Evolutionary conservation across 1,140 invertebrate species (phyloP), one percentile per base, ranked within the genome.

Genomic region (Fopius arisanus): DNA sequence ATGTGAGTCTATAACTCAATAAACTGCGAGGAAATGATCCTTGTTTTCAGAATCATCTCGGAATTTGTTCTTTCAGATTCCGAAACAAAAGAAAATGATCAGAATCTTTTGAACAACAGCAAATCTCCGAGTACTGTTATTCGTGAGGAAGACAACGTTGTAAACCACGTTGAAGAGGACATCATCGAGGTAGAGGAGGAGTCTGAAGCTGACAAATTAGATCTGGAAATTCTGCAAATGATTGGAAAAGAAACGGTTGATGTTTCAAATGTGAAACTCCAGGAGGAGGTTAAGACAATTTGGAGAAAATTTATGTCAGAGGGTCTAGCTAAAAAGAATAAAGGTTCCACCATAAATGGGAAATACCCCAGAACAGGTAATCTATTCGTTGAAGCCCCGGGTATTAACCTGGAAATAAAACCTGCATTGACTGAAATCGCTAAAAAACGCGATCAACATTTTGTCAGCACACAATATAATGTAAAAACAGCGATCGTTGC

Each of bases 381-480:
- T 3, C 72, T 51, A 41, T 23, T 41, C 26, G 19, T 75, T 26
- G 73, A 77, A 37, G 76, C 73, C 33, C 78, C 73, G 9, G 72
- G 75, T 14, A 29, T 78, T 1, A 80, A 80, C 29, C 67, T 51
- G 0, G 70, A 77, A 37, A 59, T 79, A 0, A 29, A 33, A 33
- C 72, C 76, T 43, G 41, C 70, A 0, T 31, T 78, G 29, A 73
- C 71, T 0, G 75, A 72, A 16, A 40, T 54, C 1, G 73, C 75
- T n/a, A 73, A 67, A 14, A 75, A 72, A 66, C 43, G 75, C 29
- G 75, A 80, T 54, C 68, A 74, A 70, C 72, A 77, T 74, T 77
- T 74, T 72, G 19, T 29, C 9, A 48, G 66, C 10, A 51, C 67
- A 5, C 77, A 78, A 37, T 76, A 80, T 23, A 68, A 31, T 9